phyloP scores from a whole-genome alignment of 2,888 invertebrate species.

The Malthinus flaveolus region DNA sequence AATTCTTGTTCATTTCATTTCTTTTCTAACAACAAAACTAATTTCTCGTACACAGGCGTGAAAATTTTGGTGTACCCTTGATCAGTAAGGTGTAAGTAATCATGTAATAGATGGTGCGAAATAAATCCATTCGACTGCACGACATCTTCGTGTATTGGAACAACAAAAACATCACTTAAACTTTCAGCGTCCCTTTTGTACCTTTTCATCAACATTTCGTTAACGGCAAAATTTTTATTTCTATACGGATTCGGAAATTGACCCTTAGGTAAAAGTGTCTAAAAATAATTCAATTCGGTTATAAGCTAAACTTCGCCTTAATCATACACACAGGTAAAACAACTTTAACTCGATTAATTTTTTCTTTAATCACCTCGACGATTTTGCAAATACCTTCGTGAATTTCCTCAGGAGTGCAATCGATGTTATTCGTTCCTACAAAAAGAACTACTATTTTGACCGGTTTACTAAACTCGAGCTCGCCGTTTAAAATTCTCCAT shows the following conservation, averaged over 20 bases:
- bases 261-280: slow-evolving; percentile 70
- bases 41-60: slow-evolving; percentile 58
- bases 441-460: slow-evolving; percentile 67
- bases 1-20: background rate
- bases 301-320: background rate
- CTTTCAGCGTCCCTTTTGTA: slow-evolving; percentile 37
- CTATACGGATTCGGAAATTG: slow-evolving; percentile 65
- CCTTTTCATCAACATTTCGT: slow-evolving; percentile 57
- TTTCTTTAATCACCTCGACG: slow-evolving; percentile 59
- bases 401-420: slow-evolving; percentile 63
- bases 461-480: slow-evolving; percentile 67
- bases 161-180: slow-evolving; percentile 43
- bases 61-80: slow-evolving; percentile 66
- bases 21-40: slow-evolving; percentile 1
- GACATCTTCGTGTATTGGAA: slow-evolving; percentile 51
- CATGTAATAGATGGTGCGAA: slow-evolving; percentile 67
- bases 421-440: slow-evolving; percentile 70
- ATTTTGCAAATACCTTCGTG: slow-evolving; percentile 65
- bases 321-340: slow-evolving; percentile 61
- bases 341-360: slow-evolving; percentile 59
- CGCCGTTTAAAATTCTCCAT: slow-evolving; percentile 71
- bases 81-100: slow-evolving; percentile 69
- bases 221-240: slow-evolving; percentile 63
- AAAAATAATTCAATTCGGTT: too few species aligned
- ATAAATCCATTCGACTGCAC: slow-evolving; percentile 61